Percentiles rank a stretch among this genome's conserved stretches.
Evolutionary conservation across 2,888 invertebrate species (phyloP).

Genomic region (Chelonus formosanus): DNA sequence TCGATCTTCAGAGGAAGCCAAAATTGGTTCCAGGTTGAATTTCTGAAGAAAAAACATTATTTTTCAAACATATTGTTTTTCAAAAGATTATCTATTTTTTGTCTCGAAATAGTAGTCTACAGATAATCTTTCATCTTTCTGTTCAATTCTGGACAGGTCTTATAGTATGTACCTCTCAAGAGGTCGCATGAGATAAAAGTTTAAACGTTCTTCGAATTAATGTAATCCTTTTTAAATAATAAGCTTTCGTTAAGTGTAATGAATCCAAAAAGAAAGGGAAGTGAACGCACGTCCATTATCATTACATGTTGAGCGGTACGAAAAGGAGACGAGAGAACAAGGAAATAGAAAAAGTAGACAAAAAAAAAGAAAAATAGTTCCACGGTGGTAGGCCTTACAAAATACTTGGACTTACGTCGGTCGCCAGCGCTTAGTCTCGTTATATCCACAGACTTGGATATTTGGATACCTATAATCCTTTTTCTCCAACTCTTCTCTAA

Average conservation of each 20-base stretch:
- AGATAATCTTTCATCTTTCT: slow-evolving; percentile 53
- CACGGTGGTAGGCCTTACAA: slow-evolving; percentile 23
- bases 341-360: slow-evolving; percentile 31
- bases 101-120: slow-evolving; percentile 6
- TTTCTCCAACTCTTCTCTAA: slow-evolving; percentile 51
- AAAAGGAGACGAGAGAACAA: slow-evolving; percentile 14
- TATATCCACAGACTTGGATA: slow-evolving; percentile 56
- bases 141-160: too few species aligned
- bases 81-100: too few species aligned
- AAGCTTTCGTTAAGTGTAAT: slow-evolving; percentile 58
- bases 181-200: slow-evolving; percentile 37
- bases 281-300: slow-evolving; percentile 38
- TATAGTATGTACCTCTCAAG: neutral
- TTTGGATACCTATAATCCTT: slow-evolving; percentile 61
- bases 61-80: too few species aligned
- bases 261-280: slow-evolving; percentile 47
- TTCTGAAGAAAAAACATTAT: too few species aligned
- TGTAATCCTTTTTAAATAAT: slow-evolving; percentile 60
- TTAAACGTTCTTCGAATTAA: slow-evolving; percentile 49
- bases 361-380: slow-evolving; percentile 19
- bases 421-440: slow-evolving; percentile 49
- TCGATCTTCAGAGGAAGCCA: too few species aligned
- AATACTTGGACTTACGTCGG: slow-evolving; percentile 30
- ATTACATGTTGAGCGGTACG: slow-evolving; percentile 19
- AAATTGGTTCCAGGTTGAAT: too few species aligned